Evolutionary conservation across 1,140 invertebrate genomes (phyloP), one percentile per base, ranked within the genome.

Genomic region (Pygmarrhopalites habei): DNA sequence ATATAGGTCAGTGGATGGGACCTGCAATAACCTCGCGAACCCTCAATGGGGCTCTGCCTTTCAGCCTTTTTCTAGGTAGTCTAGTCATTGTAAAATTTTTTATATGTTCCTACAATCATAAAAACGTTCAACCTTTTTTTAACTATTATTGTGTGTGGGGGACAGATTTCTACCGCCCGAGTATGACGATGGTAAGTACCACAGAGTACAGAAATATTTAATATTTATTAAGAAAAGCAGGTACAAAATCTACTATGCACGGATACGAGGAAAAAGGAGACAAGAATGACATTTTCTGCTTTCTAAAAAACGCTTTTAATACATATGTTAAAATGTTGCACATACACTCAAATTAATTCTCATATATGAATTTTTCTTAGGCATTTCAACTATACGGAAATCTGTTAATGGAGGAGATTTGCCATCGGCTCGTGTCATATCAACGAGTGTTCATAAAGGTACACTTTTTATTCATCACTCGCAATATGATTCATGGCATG

Each of bases 11-110:
- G 82, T 85, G 53, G 90, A 94, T 74, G 91, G 90, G 0, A 84
- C 87, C 0, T 95, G 91, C 72, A 95, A 93, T 73, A 92, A 94
- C 74, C 72, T 88, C 4, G 72, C 79, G 29, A 82, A 85, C 69
- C 85, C 88, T 0, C 79, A 77, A 0, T 83, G 84, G 79, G 91
- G 91, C 2, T 82, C 82, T 60, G 83, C 89, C 0, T 84, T 85
- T 72, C 87, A 82, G 15, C 85, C 91, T 0, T 90, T 95, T 67
- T 80, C 81, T 14, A n/a, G n/a, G n/a, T n/a, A n/a, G n/a, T n/a
- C n/a, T n/a, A n/a, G n/a, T n/a, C n/a, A n/a, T n/a, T n/a, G n/a
- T n/a, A n/a, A n/a, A n/a, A n/a, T n/a, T n/a, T n/a, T n/a, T n/a
- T n/a, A n/a, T n/a, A n/a, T n/a, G n/a, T n/a, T n/a, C n/a, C n/a